Percentiles rank a stretch among this genome's conserved stretches.
These are phyloP conservation scores for Patella pellucida DNA, from an alignment of 2,888 invertebrate genomes.

Conservation along the genomic window DNA sequence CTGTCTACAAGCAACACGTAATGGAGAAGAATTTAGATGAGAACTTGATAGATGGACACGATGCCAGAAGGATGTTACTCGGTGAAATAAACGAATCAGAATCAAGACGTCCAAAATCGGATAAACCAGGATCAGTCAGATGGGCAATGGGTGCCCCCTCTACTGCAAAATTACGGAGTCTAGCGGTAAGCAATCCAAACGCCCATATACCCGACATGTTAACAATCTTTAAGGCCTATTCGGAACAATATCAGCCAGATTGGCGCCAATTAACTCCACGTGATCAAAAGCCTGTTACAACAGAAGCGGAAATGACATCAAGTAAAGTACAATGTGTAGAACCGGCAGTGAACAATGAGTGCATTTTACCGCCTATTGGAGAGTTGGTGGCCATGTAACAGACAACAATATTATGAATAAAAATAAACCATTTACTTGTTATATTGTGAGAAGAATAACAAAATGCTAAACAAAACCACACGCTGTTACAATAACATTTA, in stretches of 20 bases:
- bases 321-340: not conserved
- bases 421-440: not conserved
- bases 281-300: not conserved
- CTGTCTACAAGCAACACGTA: conserved; percentile 35
- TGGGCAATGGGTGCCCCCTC: conserved; percentile 46
- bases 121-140: conserved; percentile 22
- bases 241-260: conserved; percentile 61
- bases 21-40: conserved; percentile 35
- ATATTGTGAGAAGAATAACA: not conserved
- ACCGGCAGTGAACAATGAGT: too few species aligned
- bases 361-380: too few species aligned
- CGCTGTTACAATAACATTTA: too few species aligned
- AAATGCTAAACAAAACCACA: too few species aligned
- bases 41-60: conserved; percentile 45
- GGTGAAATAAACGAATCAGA: conserved; percentile 47
- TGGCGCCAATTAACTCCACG: conserved; percentile 35
- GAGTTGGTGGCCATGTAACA: not conserved
- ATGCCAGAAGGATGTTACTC: conserved; percentile 54
- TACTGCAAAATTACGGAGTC: conserved; percentile 57
- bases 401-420: not conserved
- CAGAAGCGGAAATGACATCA: not conserved
- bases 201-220: conserved; percentile 49
- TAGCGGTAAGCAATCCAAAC: conserved; percentile 40
- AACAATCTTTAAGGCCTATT: conserved; percentile 60
- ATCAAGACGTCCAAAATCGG: conserved; percentile 38